These are phyloP conservation scores for Tympanoctomys barrerae DNA, from an alignment of 2,797 vertebrate genomes.

Conservation along the genomic window DNA sequence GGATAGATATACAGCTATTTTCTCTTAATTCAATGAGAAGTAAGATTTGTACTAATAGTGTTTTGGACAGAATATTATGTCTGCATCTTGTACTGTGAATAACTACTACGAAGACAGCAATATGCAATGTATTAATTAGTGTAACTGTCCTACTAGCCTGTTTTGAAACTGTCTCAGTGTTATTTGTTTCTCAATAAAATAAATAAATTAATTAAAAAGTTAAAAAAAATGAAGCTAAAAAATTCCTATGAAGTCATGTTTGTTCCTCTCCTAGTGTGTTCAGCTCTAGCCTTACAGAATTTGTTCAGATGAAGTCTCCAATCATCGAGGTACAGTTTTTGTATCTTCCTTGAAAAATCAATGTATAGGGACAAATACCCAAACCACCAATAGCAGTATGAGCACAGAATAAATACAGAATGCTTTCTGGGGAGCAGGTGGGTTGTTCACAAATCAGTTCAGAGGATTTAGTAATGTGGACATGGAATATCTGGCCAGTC, in stretches of 20 bases:
- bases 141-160: no score
- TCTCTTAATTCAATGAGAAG: no score
- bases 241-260: neutral
- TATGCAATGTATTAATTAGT: no score
- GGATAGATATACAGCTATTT: no score
- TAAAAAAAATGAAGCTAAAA: no score
- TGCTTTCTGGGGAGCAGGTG: neutral
- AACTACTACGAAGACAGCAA: no score
- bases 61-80: no score
- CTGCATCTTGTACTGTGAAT: no score
- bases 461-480: neutral
- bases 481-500: neutral
- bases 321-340: neutral
- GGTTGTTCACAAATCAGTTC: neutral
- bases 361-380: neutral
- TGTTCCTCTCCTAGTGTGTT: neutral
- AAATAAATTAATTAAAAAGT: no score
- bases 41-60: no score
- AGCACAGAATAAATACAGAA: accelerated
- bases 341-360: neutral
- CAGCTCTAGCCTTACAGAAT: neutral
- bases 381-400: neutral
- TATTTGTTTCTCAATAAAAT: no score
- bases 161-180: no score
- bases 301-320: neutral